phyloP scores from a whole-genome alignment of 2,797 vertebrate species.

The Nasua narica region DNA sequence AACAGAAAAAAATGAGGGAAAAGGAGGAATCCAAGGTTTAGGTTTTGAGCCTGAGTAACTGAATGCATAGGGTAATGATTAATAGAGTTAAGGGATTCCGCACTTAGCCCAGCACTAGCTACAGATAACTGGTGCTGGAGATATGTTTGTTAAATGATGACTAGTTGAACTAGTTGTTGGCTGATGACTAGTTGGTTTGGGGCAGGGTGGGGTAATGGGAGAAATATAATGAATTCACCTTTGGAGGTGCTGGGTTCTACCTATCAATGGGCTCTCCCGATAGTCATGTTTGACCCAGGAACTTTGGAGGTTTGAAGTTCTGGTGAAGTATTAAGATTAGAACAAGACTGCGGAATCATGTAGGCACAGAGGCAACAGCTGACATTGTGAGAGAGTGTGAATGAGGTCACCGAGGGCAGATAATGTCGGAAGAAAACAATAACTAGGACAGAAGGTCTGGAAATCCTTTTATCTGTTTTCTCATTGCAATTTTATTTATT shows the following conservation, averaged over 20 bases:
- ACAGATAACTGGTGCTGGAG: neutral
- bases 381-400: conserved; percentile 1
- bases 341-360: neutral
- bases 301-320: neutral
- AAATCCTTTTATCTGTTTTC: conserved; percentile 9
- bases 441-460: neutral
- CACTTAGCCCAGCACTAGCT: neutral
- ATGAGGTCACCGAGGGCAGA: conserved; percentile 1
- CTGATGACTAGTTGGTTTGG: neutral
- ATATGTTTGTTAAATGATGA: neutral
- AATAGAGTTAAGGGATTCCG: neutral
- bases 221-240: neutral
- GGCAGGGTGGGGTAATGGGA: neutral
- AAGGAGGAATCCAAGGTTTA: neutral
- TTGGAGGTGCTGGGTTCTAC: neutral
- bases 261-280: neutral
- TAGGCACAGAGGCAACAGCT: neutral
- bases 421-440: conserved; percentile 23
- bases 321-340: neutral
- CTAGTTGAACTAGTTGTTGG: neutral
- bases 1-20: neutral
- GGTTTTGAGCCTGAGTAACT: conserved; percentile 5
- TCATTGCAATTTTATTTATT: conserved; percentile 35
- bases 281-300: neutral
- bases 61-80: neutral